Evolutionary conservation across 1,140 invertebrate species (phyloP).

Genomic region (Zaprionus lachaisei): DNA sequence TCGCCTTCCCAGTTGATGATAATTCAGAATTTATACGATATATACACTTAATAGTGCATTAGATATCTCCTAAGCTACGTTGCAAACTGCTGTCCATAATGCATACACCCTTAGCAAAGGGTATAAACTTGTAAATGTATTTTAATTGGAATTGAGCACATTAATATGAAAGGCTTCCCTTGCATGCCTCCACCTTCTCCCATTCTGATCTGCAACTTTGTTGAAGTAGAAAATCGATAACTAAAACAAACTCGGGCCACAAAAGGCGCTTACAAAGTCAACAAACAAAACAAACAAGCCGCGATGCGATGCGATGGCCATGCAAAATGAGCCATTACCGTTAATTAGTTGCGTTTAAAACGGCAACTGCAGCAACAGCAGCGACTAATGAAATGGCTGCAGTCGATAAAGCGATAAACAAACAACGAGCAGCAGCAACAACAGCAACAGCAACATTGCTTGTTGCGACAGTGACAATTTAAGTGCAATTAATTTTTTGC

Average conservation of each 20-base stretch:
- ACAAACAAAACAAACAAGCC: slow-evolving; percentile 54
- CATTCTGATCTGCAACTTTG: not conserved
- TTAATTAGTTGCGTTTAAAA: slow-evolving; percentile 80
- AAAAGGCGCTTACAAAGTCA: slow-evolving; percentile 76
- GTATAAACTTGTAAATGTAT: not conserved
- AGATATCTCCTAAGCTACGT: no score
- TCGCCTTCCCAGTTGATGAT: no score
- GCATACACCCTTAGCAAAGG: no score
- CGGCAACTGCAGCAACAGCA: slow-evolving; percentile 33
- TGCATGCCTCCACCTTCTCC: not conserved
- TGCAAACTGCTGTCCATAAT: no score
- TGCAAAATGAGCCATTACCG: slow-evolving; percentile 80
- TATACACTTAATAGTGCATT: no score
- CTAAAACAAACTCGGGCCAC: slow-evolving; percentile 43
- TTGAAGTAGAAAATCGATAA: slow-evolving; percentile 59
- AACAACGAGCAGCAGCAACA: slow-evolving; percentile 31
- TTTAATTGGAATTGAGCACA: not conserved
- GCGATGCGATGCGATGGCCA: slow-evolving; percentile 66
- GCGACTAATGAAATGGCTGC: slow-evolving; percentile 65
- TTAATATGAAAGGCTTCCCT: not conserved
- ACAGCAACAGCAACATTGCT: slow-evolving; percentile 52
- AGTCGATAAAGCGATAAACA: slow-evolving; percentile 70
- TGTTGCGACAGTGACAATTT: slow-evolving; percentile 73
- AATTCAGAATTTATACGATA: no score
- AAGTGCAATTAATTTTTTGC: slow-evolving; percentile 74